These are phyloP conservation scores for Onthophagus sagittarius DNA, from an alignment of 2,888 invertebrate genomes.

Conservation along the genomic window DNA sequence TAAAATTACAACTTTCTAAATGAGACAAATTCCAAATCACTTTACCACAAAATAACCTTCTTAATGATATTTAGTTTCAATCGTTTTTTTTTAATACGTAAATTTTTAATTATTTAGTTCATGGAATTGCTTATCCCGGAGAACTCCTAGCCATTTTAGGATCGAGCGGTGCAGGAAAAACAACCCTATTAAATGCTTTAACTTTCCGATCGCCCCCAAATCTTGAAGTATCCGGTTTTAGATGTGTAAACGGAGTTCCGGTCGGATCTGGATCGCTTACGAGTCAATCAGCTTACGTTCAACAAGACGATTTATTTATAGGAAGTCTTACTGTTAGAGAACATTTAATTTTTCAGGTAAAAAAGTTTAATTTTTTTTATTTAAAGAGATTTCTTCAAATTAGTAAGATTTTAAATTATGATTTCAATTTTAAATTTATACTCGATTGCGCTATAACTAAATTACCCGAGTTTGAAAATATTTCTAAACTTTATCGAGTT, in stretches of 20 bases:
- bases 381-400: too few relatives aligned
- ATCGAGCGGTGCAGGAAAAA: conserved; percentile 91
- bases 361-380: too few relatives aligned
- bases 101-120: conserved; percentile 53
- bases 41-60: background rate
- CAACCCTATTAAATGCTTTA: conserved; percentile 85
- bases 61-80: background rate
- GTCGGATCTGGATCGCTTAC: conserved; percentile 68
- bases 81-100: too few relatives aligned
- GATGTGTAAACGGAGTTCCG: conserved; percentile 71
- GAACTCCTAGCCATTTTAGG: conserved; percentile 86
- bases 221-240: conserved; percentile 58
- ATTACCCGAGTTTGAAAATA: background rate
- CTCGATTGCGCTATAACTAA: too few relatives aligned
- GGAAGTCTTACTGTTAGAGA: conserved; percentile 86
- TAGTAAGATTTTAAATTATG: too few relatives aligned
- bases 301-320: conserved; percentile 91
- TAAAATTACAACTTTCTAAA: background rate
- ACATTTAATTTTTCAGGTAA: conserved; percentile 81
- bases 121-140: conserved; percentile 79
- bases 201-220: conserved; percentile 75
- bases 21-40: background rate
- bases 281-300: conserved; percentile 84
- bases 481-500: background rate
- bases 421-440: too few relatives aligned